Conservation (phyloP, 1,140 invertebrate species). For the Andricus grossulariae region DNA sequence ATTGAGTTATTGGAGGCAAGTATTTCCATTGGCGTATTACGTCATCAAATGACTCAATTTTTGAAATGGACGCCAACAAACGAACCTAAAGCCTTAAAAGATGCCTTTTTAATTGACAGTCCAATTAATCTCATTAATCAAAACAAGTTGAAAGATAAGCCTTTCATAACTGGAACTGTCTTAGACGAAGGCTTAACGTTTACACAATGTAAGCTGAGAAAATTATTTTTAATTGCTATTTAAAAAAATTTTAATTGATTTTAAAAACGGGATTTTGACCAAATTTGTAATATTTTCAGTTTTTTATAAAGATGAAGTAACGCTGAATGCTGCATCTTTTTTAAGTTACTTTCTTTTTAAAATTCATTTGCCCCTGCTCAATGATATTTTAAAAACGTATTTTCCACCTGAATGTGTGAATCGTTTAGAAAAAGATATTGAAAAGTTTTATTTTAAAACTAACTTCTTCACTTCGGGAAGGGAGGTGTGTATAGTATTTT, state of each 20-base stretch:
- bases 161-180: background rate
- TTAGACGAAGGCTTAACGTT: background rate
- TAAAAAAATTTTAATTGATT: background rate
- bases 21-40: background rate
- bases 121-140: background rate
- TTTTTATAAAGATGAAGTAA: no score
- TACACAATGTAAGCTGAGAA: background rate
- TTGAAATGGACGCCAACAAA: background rate
- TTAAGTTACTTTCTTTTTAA: no score
- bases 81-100: background rate
- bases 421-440: no score
- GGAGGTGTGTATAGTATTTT: no score
- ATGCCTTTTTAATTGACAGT: background rate
- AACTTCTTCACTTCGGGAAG: no score
- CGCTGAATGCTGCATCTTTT: no score
- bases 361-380: no score
- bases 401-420: no score
- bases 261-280: background rate
- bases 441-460: no score
- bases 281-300: background rate
- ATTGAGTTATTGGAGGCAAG: background rate
- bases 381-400: no score
- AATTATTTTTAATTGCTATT: background rate
- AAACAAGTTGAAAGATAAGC: background rate
- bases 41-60: background rate